phyloP scores from a whole-genome alignment of 2,888 invertebrate species.

The Patella depressa region DNA sequence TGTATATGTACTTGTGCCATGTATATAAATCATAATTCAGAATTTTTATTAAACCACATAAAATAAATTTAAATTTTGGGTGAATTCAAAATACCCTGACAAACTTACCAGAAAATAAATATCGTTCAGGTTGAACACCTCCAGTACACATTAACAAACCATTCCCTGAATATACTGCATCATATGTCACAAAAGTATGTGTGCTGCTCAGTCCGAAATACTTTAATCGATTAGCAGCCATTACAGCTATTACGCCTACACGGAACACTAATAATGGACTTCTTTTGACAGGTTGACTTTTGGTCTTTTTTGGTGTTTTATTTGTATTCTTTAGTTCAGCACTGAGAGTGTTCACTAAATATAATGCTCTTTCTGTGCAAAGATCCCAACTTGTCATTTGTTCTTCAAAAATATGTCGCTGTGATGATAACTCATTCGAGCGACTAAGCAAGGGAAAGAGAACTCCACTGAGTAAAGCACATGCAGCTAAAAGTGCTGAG shows the following conservation, averaged over 20 bases:
- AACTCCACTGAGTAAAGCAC: slow-evolving; percentile 65
- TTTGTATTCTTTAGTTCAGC: slow-evolving; percentile 48
- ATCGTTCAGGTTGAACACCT: slow-evolving; percentile 38
- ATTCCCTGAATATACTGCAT: slow-evolving; percentile 51
- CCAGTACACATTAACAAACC: slow-evolving; percentile 60
- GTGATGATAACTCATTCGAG: slow-evolving; percentile 50
- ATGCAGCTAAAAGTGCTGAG: slow-evolving; percentile 57
- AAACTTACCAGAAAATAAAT: slow-evolving; percentile 35
- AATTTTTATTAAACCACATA: too few species aligned
- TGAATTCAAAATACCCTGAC: too few species aligned
- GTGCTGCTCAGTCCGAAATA: slow-evolving; percentile 46
- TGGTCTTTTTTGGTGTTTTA: slow-evolving; percentile 41
- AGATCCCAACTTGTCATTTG: slow-evolving; percentile 57
- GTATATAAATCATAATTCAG: too few species aligned
- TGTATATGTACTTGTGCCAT: too few species aligned
- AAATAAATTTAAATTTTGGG: too few species aligned
- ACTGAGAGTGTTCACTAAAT: slow-evolving; percentile 51
- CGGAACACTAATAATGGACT: slow-evolving; percentile 61
- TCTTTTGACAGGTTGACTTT: slow-evolving; percentile 38
- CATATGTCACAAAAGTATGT: slow-evolving; percentile 59
- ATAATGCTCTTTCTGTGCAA: slow-evolving; percentile 56
- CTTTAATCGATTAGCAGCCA: slow-evolving; percentile 64
- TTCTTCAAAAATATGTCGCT: slow-evolving; percentile 61
- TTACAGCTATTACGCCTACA: slow-evolving; percentile 58
- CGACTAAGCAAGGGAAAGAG: slow-evolving; percentile 62